Base-by-base conservation (phyloP, 2,888 invertebrate species). In the Rotaria macrura region DNA sequence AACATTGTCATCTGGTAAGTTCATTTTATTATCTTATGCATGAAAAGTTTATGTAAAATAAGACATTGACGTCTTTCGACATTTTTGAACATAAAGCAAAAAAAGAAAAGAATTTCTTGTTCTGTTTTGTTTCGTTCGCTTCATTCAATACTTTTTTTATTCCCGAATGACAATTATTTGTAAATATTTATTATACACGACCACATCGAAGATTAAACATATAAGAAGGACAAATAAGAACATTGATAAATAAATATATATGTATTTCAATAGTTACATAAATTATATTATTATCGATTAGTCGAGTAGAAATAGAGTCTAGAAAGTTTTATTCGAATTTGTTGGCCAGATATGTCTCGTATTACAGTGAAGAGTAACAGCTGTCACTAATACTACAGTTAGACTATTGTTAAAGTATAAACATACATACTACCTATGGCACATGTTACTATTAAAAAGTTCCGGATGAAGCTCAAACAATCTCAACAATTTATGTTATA, bases 141-240 rank as follows among this genome's bases (percentile, higher is more conserved):
- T 25, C 25, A 9, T 54, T 54, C 54, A 54, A 54, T 54, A 25
- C 25, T 65, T 20, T 29, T 65, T 65, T 65, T n/a, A n/a, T n/a
- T n/a, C n/a, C 65, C 65, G 65, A 65, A 65, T 65, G 29, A 65
- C 65, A 65, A 65, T 65, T 65, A 65, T 65, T 65, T 65, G 65
- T 65, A 65, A 65, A 65, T 65, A 65, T 65, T 65, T 7, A 65
- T 34, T 65, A 17, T 65, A 34, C 17, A 65, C 65, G 34, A 65
- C 34, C 34, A 17, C 34, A 65, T 34, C 65, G 65, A 34, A 65
- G 65, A 65, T 65, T 65, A 65, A 65, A 65, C 20, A 65, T 7
- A 14, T 34, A 65, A 65, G 65, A 34, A 65, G 17, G 17, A 17
- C 65, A 34, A 65, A 65, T 65, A 65, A 57, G 25, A 25, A 1